Conservation (phyloP, 1,140 invertebrate genomes). For the Drosophila funebris region DNA sequence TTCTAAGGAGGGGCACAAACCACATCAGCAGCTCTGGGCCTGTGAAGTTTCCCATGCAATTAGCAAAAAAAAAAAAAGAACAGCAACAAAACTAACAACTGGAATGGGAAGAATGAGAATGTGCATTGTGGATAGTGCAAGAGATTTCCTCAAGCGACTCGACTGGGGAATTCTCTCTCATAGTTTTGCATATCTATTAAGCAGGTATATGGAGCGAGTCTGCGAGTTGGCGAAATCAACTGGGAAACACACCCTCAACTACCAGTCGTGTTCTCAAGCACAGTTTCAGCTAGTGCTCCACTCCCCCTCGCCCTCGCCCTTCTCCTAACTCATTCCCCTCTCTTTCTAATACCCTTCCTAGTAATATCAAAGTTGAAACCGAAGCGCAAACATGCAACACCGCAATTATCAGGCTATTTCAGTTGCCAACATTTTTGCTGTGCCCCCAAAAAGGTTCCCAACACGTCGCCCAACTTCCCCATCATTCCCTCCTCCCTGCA, state of each 20-base stretch:
- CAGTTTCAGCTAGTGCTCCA: conserved; percentile 19
- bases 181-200: conserved; percentile 37
- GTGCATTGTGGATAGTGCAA: conserved; percentile 41
- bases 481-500: not conserved
- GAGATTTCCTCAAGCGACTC: conserved; percentile 3
- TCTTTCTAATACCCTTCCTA: conserved; percentile 18
- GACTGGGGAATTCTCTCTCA: conserved; percentile 7
- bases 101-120: conserved; percentile 45
- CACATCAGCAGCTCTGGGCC: conserved; percentile 4
- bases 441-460: conserved; percentile 39
- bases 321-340: not conserved
- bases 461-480: conserved; percentile 11
- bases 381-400: conserved; percentile 66
- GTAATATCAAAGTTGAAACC: conserved; percentile 77
- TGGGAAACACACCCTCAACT: conserved; percentile 21
- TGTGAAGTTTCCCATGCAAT: conserved; percentile 75
- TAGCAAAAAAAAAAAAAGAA: conserved; percentile 53
- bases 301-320: conserved; percentile 2
- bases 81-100: conserved; percentile 25
- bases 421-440: conserved; percentile 37
- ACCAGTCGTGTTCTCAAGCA: conserved; percentile 52
- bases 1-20: conserved; percentile 38
- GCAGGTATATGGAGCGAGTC: conserved; percentile 23
- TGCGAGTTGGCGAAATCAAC: not conserved
- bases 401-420: conserved; percentile 67